These are phyloP conservation scores for Chironomus tentans DNA, from an alignment of 2,888 invertebrate genomes.

Conservation along the genomic window DNA sequence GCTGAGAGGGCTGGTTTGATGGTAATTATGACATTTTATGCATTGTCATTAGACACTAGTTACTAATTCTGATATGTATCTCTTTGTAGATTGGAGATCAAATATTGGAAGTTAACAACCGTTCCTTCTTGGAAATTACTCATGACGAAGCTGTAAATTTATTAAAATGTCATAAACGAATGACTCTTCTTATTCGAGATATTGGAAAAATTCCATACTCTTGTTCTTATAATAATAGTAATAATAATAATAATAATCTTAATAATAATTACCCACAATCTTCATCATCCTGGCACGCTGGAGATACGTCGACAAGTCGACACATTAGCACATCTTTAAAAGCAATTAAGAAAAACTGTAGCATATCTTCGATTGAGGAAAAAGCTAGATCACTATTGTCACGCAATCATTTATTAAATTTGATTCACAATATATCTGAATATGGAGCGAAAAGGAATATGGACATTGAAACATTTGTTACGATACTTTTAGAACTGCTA, in stretches of 20 bases:
- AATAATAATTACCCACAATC: slow-evolving; percentile 30
- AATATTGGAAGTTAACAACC: slow-evolving; percentile 54
- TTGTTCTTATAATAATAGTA: slow-evolving; percentile 11
- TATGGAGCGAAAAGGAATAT: slow-evolving; percentile 48
- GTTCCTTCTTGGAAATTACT: slow-evolving; percentile 51
- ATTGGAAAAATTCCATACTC: slow-evolving; percentile 51
- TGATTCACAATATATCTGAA: slow-evolving; percentile 51
- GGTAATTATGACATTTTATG: background rate
- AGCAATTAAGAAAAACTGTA: slow-evolving; percentile 32
- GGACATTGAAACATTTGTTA: slow-evolving; percentile 50
- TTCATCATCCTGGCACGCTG: slow-evolving; percentile 30
- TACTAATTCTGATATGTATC: background rate
- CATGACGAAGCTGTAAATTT: slow-evolving; percentile 55
- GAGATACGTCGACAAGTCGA: slow-evolving; percentile 9
- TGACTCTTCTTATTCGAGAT: slow-evolving; percentile 51
- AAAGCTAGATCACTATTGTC: slow-evolving; percentile 50
- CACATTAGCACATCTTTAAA: background rate
- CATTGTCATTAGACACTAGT: background rate
- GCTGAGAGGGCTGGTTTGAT: slow-evolving; percentile 23
- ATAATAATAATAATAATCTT: background rate
- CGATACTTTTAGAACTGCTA: slow-evolving; percentile 49
- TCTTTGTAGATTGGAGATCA: slow-evolving; percentile 54
- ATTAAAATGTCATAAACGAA: slow-evolving; percentile 49
- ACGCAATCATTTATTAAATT: slow-evolving; percentile 47
- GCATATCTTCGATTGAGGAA: slow-evolving; percentile 50